phyloP scores from a whole-genome alignment of 2,888 invertebrate genomes.

The Portevinia maculata region DNA sequence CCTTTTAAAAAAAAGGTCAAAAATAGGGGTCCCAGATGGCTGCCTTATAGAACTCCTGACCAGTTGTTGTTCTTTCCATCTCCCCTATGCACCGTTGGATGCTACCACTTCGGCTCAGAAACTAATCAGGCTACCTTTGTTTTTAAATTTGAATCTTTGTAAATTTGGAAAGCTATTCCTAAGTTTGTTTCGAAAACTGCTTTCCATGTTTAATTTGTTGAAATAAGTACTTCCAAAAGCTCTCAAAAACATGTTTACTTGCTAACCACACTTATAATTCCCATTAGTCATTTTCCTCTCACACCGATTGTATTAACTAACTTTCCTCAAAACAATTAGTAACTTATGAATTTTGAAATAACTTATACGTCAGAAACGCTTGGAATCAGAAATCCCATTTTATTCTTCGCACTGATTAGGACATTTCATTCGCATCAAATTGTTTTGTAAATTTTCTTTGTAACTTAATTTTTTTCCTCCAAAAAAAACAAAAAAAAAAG shows the following conservation, averaged over 20 bases:
- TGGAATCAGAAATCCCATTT: constrained; percentile 42
- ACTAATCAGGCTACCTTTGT: too few relatives aligned
- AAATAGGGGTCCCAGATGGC: too few relatives aligned
- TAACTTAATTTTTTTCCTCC: constrained; percentile 13
- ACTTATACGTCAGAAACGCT: constrained; percentile 1
- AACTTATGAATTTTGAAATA: constrained; percentile 39
- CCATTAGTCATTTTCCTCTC: neutral
- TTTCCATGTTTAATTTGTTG: too few relatives aligned
- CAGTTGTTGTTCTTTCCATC: too few relatives aligned
- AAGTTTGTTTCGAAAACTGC: too few relatives aligned
- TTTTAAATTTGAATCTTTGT: too few relatives aligned
- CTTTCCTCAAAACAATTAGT: constrained; percentile 49
- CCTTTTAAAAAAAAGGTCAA: too few relatives aligned
- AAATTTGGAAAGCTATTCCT: too few relatives aligned
- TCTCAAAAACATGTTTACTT: constrained; percentile 2
- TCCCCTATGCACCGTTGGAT: too few relatives aligned
- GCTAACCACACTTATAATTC: neutral
- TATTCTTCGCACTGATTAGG: constrained; percentile 65
- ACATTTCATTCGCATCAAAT: constrained; percentile 73
- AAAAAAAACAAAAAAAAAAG: constrained; percentile 8
- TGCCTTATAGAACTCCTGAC: too few relatives aligned
- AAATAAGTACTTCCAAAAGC: too few relatives aligned
- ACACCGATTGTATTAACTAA: neutral
- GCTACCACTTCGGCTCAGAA: too few relatives aligned
- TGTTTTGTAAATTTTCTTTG: constrained; percentile 71